Percentiles rank a stretch among this genome's conserved stretches.
These are phyloP conservation scores for Neoaliturus tenellus DNA, from an alignment of 2,888 invertebrate species.

Conservation along the genomic window DNA sequence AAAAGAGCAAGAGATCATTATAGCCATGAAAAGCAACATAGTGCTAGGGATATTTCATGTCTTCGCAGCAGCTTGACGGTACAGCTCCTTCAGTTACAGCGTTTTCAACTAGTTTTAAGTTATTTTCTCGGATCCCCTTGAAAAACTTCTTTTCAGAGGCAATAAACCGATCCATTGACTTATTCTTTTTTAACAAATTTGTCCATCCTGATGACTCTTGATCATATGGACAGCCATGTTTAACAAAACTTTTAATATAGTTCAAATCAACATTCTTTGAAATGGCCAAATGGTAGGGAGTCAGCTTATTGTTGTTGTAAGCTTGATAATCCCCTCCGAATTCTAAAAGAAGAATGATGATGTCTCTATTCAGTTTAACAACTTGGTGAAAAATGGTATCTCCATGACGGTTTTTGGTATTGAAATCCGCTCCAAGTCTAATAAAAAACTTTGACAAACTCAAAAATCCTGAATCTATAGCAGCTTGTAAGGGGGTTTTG, in stretches of 20 bases:
- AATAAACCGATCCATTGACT: not conserved
- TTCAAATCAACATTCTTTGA: not conserved
- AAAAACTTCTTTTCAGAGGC: not conserved
- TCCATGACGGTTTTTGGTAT: not conserved
- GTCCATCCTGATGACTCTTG: not conserved
- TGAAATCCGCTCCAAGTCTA: constrained; percentile 17
- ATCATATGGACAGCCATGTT: constrained; percentile 14
- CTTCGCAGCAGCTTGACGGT: not conserved
- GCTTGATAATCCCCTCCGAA: not conserved
- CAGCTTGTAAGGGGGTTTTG: constrained; percentile 1
- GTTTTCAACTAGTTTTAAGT: not conserved
- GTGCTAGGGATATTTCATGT: not conserved
- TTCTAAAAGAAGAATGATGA: not conserved
- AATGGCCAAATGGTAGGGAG: constrained; percentile 12
- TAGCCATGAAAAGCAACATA: constrained; percentile 7
- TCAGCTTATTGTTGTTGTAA: not conserved
- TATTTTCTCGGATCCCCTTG: constrained; percentile 21
- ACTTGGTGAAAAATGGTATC: constrained; percentile 22
- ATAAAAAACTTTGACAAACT: constrained; percentile 4
- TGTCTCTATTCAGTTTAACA: not conserved
- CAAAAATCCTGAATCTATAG: not conserved
- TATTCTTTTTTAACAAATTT: not conserved
- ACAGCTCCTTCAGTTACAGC: not conserved
- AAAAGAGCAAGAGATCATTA: not conserved
- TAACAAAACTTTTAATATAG: not conserved